Evolutionary conservation across 2,797 vertebrate genomes (phyloP), one percentile per base, ranked within the genome.

Genomic region (Buphagus erythrorhynchus): DNA sequence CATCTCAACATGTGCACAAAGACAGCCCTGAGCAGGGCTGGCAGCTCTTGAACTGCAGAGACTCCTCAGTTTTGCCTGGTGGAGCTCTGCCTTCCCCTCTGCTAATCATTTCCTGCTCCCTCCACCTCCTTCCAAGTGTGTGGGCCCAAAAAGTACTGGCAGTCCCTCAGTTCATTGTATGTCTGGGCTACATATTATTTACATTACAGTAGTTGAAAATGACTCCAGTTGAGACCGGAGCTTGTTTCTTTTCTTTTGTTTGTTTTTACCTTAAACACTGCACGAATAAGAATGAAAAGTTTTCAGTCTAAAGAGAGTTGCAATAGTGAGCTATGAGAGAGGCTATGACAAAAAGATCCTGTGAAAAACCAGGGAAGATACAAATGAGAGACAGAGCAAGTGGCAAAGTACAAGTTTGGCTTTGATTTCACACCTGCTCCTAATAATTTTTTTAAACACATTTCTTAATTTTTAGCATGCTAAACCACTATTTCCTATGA

Each of bases 81-180:
- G 28, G 68, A 91, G n/a, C 45, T 85, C 57, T 94, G 91, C 51
- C 63, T 93, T 51, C 68, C 66, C 68, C 35, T 52, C 75, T 65
- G 63, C 54, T 84, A 93, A 94, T 81, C 13, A 0, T 74, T 86
- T 95, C 90, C 88, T 93, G 58, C 17, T 55, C 81, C n/a, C 57
- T 87, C 81, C 84, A 26, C 42, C 33, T 21, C 21, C 17, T 67
- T 93, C 92, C 80, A 90, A 93, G 86, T 93, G 83, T 93, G 78
- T 89, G 83, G 88, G 93, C 92, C 88, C 49, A 42, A 42, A 93
- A 96, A 97, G 95, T 89, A 96, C 95, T 96, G 93, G 88, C 95
- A 95, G 90, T 93, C 25, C 88, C 80, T 92, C 63, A 31, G 28
- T 58, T 80, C 84, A 83, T 51, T 89, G 35, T 91, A 58, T 15